Base-by-base conservation (phyloP, 2,113 vertebrate species). In the Carettochelys insculpta region DNA sequence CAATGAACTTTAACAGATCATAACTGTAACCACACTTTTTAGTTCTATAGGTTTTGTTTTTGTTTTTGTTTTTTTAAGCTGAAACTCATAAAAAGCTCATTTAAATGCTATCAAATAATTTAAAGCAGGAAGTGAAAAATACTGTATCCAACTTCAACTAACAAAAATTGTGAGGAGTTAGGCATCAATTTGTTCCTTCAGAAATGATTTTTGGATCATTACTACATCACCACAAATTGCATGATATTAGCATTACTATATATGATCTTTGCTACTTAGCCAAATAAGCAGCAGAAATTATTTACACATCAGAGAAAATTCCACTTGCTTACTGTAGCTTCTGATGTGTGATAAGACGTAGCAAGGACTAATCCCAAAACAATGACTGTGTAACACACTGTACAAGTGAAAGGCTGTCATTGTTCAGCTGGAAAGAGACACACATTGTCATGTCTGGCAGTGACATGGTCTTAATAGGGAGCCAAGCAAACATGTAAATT, bases 391-490 rank as follows among this genome's bases (percentile, higher is more conserved):
- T 51, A 82, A 80, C 50, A 90, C 80, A 20, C 92, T 81, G 90
- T 81, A 78, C 48, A 87, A 78, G 91, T 87, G 95, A 95, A 97
- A 94, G 87, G 75, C 83, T 82, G 16, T 61, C 91, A 95, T 96
- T 95, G 95, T 92, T 96, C 92, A 58, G 51, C 54, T 90, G 78
- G 87, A 96, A 94, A 90, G 48, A 94, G 78, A 56, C 83, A 82
- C 54, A 86, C 82, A 90, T 90, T 93, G 94, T 92, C 86, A 82
- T 0, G 54, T 88, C 92, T 95, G 90, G 92, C 78, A 94, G 82
- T 80, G 85, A 86, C 82, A 94, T 86, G 94, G 78, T 92, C 96
- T 95, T 93, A 95, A 93, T 43, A 93, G 87, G 61, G 91, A 95
- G 76, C 91, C 92, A 96, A 95, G 82, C 88, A 92, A 91, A 91